phyloP scores from a whole-genome alignment of 2,888 invertebrate species.

The Laspeyria flexula region DNA sequence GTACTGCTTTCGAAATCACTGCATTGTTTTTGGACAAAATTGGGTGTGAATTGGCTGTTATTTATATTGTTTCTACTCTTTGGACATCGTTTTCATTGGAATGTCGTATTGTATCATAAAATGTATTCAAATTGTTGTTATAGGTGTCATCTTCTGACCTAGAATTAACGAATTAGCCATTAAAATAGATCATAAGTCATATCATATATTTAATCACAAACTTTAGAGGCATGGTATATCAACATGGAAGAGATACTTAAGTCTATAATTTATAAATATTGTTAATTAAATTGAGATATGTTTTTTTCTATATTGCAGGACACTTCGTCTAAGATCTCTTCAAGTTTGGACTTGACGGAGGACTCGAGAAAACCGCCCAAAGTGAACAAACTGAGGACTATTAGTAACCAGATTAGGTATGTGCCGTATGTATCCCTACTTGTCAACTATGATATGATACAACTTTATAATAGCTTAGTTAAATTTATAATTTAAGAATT shows the following conservation, averaged over 20 bases:
- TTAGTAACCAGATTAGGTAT: constrained; percentile 92
- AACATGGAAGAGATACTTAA: not conserved
- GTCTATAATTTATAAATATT: not conserved
- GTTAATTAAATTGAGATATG: too few relatives aligned
- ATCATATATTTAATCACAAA: not conserved
- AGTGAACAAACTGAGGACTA: constrained; percentile 89
- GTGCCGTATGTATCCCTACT: constrained; percentile 11
- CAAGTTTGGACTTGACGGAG: constrained; percentile 84
- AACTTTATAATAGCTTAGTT: too few relatives aligned
- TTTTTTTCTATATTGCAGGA: constrained; percentile 70
- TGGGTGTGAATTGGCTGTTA: too few relatives aligned
- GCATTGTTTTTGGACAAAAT: not conserved
- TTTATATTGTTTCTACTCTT: too few relatives aligned
- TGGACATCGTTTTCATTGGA: not conserved
- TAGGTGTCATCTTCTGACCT: constrained; percentile 1
- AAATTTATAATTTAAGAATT: not conserved
- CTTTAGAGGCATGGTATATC: constrained; percentile 13
- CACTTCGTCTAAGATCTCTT: constrained; percentile 87
- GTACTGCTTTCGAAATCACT: not conserved
- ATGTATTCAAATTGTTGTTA: not conserved
- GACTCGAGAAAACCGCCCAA: constrained; percentile 86
- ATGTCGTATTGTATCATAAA: not conserved
- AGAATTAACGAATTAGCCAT: too few relatives aligned
- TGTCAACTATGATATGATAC: not conserved
- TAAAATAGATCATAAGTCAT: not conserved